Evolutionary conservation across 2,113 vertebrate genomes (phyloP).

Genomic region (Bujurquina vittata): DNA sequence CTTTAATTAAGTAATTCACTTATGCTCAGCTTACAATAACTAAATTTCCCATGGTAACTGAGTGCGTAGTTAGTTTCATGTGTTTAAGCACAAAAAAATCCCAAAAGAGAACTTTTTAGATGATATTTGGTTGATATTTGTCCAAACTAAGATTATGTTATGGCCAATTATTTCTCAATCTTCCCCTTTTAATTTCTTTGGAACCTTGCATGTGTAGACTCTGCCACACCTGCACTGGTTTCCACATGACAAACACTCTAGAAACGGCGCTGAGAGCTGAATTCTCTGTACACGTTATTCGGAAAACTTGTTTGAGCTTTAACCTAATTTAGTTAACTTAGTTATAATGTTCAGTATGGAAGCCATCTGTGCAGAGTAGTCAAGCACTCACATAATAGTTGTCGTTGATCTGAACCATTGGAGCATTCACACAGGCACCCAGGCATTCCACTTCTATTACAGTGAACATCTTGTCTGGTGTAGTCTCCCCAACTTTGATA

Average conservation of each 20-base stretch:
- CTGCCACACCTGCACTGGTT: neutral
- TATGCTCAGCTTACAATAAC: conserved; percentile 18
- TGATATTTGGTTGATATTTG: neutral
- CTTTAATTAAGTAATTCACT: conserved; percentile 31
- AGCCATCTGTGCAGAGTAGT: conserved; percentile 1
- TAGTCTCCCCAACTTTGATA: conserved; percentile 95
- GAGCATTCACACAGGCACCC: conserved; percentile 97
- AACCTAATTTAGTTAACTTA: conserved; percentile 46
- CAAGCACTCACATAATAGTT: conserved; percentile 94
- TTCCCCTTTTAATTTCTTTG: neutral
- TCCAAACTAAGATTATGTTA: neutral
- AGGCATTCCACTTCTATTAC: conserved; percentile 96
- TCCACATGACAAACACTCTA: neutral
- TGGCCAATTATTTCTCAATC: neutral
- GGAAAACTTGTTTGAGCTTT: conserved; percentile 21
- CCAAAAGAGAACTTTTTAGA: neutral
- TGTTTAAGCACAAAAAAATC: conserved; percentile 2
- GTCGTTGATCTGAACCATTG: conserved; percentile 99
- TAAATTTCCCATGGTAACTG: neutral
- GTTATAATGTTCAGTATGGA: conserved; percentile 6
- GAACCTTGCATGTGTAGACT: neutral
- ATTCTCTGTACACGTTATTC: conserved; percentile 13
- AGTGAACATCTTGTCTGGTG: conserved; percentile 94
- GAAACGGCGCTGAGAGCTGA: neutral
- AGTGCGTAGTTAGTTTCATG: conserved; percentile 4